Percentiles rank a stretch among this genome's conserved stretches.
These are phyloP conservation scores for Lycodopsis pacificus DNA, from an alignment of 2,797 vertebrate genomes.

Conservation along the genomic window DNA sequence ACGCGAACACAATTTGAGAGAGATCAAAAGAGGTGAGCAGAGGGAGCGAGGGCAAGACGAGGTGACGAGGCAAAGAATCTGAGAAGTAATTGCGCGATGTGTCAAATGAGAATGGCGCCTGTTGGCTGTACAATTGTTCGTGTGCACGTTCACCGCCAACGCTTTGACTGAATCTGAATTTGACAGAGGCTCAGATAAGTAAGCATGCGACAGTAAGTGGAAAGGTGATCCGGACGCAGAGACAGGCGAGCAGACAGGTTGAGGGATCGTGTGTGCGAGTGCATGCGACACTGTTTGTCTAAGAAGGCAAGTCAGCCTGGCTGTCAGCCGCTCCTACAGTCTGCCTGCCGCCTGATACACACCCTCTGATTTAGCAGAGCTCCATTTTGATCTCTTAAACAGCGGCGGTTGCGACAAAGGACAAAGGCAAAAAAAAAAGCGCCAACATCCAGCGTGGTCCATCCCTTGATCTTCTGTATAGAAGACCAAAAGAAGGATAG, in stretches of 20 bases:
- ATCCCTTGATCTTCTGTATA: neutral
- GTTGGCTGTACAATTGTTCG: neutral
- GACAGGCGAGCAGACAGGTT: slow-evolving; percentile 9
- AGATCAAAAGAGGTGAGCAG: slow-evolving; percentile 11
- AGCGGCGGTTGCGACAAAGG: slow-evolving; percentile 19
- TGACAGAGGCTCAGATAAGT: neutral
- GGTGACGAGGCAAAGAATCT: slow-evolving; percentile 12
- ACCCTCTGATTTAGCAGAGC: slow-evolving; percentile 19
- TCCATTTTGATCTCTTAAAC: slow-evolving; percentile 31
- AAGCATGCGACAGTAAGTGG: slow-evolving; percentile 6
- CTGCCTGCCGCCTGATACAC: slow-evolving; percentile 45
- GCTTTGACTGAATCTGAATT: slow-evolving; percentile 1
- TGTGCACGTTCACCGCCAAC: neutral
- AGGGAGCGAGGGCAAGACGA: neutral
- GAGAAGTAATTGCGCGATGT: slow-evolving; percentile 22
- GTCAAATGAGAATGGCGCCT: slow-evolving; percentile 11
- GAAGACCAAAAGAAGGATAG: neutral
- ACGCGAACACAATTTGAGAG: slow-evolving; percentile 68
- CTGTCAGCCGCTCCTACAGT: slow-evolving; percentile 35
- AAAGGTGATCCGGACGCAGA: slow-evolving; percentile 10
- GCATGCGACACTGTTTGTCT: slow-evolving; percentile 59
- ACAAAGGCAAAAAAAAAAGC: slow-evolving; percentile 2
- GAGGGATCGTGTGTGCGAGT: neutral
- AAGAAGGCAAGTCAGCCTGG: slow-evolving; percentile 38
- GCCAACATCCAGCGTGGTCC: slow-evolving; percentile 11